Percentiles rank a stretch among this genome's conserved stretches.
Evolutionary conservation across 2,888 invertebrate species (phyloP).

Genomic region (Microplitis deprimator): DNA sequence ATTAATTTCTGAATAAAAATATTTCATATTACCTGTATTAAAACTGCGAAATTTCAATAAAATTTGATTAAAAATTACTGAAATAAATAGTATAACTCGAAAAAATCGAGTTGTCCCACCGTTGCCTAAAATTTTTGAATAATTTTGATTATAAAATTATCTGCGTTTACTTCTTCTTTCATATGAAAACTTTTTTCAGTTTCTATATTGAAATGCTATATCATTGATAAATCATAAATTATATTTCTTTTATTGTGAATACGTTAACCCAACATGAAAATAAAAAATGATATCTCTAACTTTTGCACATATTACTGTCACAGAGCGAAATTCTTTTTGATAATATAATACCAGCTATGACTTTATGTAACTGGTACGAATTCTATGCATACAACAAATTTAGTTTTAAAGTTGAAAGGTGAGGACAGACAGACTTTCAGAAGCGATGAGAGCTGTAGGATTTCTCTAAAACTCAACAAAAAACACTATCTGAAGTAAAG

Average conservation of each 20-base stretch:
- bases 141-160: too few species aligned
- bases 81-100: too few species aligned
- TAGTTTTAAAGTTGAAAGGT: background rate
- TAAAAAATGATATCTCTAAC: background rate
- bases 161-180: too few species aligned
- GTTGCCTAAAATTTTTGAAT: too few species aligned
- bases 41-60: too few species aligned
- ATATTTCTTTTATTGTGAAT: background rate
- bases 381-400: background rate
- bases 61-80: too few species aligned
- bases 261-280: background rate
- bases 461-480: slow-evolving; percentile 1
- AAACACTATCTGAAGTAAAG: background rate
- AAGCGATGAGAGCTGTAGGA: background rate
- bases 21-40: too few species aligned
- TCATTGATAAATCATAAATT: too few species aligned
- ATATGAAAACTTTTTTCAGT: too few species aligned
- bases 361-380: background rate
- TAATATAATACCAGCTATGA: background rate
- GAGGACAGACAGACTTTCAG: background rate
- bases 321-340: background rate
- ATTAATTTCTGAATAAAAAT: too few species aligned
- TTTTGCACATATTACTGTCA: background rate
- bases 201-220: too few species aligned
- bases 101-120: too few species aligned